A percentile compares a stretch with the other conserved stretches of the same genome.
These are phyloP conservation scores for Smittia sp. DNA, from an alignment of 2,888 invertebrate species.

Conservation along the genomic window DNA sequence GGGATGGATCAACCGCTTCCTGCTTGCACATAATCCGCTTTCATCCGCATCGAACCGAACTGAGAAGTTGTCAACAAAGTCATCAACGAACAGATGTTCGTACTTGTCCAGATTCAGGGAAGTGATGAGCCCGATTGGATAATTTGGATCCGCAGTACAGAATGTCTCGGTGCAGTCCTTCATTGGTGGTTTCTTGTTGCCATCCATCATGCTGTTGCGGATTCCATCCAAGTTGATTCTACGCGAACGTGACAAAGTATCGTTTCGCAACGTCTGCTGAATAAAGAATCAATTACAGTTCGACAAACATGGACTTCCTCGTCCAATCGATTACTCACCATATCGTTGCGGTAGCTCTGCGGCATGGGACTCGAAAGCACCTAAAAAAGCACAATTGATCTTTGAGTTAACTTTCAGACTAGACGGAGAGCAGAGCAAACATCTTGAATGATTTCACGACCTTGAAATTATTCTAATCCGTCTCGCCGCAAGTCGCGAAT, in stretches of 20 bases:
- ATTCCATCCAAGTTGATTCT: not conserved
- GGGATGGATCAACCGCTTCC: conserved; percentile 17
- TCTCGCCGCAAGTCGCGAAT: not conserved
- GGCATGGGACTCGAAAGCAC: not conserved
- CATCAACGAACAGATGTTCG: conserved; percentile 17
- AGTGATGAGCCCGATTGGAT: conserved; percentile 5
- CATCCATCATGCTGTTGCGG: not conserved
- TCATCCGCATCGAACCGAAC: conserved; percentile 23
- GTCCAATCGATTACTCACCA: not conserved
- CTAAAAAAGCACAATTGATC: not conserved
- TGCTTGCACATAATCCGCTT: conserved; percentile 8
- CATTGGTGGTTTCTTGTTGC: conserved; percentile 5
- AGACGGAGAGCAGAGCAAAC: not conserved
- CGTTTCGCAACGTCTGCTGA: not conserved
- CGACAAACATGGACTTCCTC: not conserved
- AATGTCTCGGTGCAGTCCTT: conserved; percentile 16
- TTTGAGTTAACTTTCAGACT: not conserved
- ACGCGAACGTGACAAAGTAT: not conserved
- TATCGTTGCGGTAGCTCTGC: not conserved
- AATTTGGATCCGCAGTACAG: not conserved
- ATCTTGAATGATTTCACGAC: not conserved
- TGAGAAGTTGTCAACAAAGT: conserved; percentile 5
- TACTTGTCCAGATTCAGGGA: conserved; percentile 27
- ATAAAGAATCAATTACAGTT: not conserved
- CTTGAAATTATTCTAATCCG: not conserved